Evolutionary conservation across 1,140 invertebrate species (phyloP), one percentile per base, ranked within the genome.

Genomic region (Diorhabda carinulata): DNA sequence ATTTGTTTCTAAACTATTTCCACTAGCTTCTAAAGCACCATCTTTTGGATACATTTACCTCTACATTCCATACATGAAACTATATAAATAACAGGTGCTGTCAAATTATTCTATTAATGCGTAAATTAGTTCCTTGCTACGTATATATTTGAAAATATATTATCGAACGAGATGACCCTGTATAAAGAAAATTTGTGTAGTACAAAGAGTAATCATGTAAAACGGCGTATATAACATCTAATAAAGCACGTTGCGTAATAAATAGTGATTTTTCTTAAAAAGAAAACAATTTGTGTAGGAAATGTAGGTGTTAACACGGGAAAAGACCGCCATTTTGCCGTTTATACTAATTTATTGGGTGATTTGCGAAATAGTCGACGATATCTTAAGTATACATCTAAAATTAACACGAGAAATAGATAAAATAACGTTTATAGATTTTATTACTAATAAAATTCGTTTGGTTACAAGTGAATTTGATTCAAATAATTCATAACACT

Each of bases 161-260:
- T 25, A 25, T 25, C 25, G 25, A 52, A 52, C 3, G n/a, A 44
- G 6, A 43, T 62, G 41, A 43, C n/a, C 43, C 43, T 45, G 61
- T 40, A 62, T n/a, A 62, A 43, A 4, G 41, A 62, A 62, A 62
- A 62, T 43, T 52, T 43, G 6, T 43, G 3, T 10, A 44, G 42
- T 62, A 62, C 61, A 62, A 62, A 62, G 61, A 62, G 61, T 62
- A 44, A 62, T 62, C 61, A 62, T 62, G 61, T 62, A 62, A 62
- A 62, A 43, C 10, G n/a, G 41, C 43, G 43, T 62, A 62, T 62
- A 62, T 62, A 62, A 62, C 43, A 62, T 43, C 61, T 62, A 43
- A 62, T 62, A 62, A 62, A 62, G 43, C 3, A 10, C 10, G 43
- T 47, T 62, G 43, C 61, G 7, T 43, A 44, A 62, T 62, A 47